A percentile compares a stretch with the other conserved stretches of the same genome.
phyloP scores from a whole-genome alignment of 2,797 vertebrate species.

The Galagoides demidoff region DNA sequence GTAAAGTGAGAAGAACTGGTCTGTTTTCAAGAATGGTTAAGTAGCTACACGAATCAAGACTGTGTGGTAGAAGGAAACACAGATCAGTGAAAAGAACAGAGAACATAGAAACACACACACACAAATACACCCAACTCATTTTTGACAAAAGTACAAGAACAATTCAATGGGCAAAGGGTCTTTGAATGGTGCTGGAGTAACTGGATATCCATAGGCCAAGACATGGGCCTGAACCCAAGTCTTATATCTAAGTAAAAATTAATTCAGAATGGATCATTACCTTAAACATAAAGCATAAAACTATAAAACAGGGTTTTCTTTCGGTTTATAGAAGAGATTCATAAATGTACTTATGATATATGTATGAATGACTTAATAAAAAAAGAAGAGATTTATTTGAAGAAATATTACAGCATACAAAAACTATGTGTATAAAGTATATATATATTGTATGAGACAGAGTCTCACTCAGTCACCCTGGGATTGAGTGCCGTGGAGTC shows the following conservation, averaged over 20 bases:
- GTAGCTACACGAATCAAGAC: neutral
- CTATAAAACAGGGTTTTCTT: neutral
- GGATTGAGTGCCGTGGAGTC: too few species aligned
- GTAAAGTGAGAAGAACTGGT: neutral
- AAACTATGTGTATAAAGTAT: conserved; percentile 89
- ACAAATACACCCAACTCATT: neutral
- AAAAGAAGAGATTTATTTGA: conserved; percentile 84
- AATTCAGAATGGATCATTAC: neutral
- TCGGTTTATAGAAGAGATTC: conserved; percentile 92
- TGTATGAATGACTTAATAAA: too few species aligned
- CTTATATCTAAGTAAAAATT: neutral
- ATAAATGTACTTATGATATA: conserved; percentile 79
- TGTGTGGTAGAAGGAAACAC: neutral
- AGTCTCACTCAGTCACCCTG: too few species aligned
- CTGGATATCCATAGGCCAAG: neutral
- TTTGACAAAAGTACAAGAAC: neutral
- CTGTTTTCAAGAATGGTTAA: neutral
- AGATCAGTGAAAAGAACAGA: neutral
- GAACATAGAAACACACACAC: neutral
- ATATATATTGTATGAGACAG: too few species aligned
- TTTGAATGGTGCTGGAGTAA: neutral
- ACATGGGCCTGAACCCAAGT: neutral
- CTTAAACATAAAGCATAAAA: neutral
- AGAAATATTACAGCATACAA: conserved; percentile 99
- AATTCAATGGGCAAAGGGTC: neutral